Percentiles rank a stretch among this genome's conserved stretches.
Evolutionary conservation across 2,113 vertebrate genomes (phyloP).

Genomic region (Scatophagus argus): DNA sequence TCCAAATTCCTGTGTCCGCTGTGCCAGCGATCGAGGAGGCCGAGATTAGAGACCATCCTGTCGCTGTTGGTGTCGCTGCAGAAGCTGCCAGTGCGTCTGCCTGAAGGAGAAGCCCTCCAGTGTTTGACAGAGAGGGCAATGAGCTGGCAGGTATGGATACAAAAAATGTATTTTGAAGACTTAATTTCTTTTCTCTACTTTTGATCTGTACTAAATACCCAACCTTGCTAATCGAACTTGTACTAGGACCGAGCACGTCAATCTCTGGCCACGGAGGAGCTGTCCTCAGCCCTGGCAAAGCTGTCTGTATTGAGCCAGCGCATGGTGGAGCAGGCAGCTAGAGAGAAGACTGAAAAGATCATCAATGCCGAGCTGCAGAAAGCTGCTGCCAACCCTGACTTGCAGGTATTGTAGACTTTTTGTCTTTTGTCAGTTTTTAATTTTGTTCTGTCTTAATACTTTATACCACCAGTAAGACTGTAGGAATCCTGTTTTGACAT

Average conservation of each 20-base stretch:
- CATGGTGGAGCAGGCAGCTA: constrained; percentile 98
- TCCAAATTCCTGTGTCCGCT: constrained; percentile 96
- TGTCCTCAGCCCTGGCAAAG: constrained; percentile 97
- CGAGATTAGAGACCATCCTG: constrained; percentile 95
- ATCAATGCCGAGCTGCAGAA: constrained; percentile 98
- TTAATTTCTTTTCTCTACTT: neutral
- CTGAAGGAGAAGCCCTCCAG: constrained; percentile 95
- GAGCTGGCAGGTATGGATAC: constrained; percentile 91
- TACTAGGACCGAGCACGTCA: constrained; percentile 91
- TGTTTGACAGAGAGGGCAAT: constrained; percentile 97
- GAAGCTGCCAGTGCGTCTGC: constrained; percentile 95
- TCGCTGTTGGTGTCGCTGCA: constrained; percentile 96
- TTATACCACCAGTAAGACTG: neutral
- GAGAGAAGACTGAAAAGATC: constrained; percentile 98
- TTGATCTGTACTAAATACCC: neutral
- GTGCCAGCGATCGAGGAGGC: constrained; percentile 95
- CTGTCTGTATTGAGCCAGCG: constrained; percentile 97
- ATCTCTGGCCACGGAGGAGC: constrained; percentile 93
- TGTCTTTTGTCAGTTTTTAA: neutral
- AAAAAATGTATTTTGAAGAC: neutral
- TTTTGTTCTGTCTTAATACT: neutral
- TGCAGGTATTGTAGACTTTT: constrained; percentile 87
- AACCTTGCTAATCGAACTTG: neutral
- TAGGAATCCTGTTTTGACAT: neutral
- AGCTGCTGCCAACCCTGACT: constrained; percentile 96